Conservation (phyloP, 2,888 invertebrate genomes). For the Aphelenchoides bicaudatus region DNA sequence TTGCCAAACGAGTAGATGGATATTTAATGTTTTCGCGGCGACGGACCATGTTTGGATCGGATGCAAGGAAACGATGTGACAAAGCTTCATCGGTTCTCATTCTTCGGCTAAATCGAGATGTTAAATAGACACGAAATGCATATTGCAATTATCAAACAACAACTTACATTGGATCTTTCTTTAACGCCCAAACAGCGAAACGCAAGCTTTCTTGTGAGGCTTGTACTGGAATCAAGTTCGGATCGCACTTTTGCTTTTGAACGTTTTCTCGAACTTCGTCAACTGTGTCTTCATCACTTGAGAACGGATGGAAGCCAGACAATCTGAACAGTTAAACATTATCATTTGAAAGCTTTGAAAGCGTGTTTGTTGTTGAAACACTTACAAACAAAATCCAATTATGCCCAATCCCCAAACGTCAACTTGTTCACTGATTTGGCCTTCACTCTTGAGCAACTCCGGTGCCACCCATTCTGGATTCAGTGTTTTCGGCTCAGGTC, state of each 20-base stretch:
- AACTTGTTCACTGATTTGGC: conserved; percentile 77
- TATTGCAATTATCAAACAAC: conserved; percentile 3
- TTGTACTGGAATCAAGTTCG: conserved; percentile 88
- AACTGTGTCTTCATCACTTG: conserved; percentile 67
- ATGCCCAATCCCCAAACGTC: conserved; percentile 95
- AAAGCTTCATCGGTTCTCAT: conserved; percentile 88
- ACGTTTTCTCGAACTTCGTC: conserved; percentile 85
- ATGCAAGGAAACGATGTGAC: conserved; percentile 90
- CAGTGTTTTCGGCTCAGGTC: conserved; percentile 31
- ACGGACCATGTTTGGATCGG: conserved; percentile 85
- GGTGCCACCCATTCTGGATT: conserved; percentile 57
- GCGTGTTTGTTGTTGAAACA: conserved; percentile 28
- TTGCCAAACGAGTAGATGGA: conserved; percentile 39
- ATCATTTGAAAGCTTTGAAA: neutral
- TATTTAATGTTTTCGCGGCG: conserved; percentile 71
- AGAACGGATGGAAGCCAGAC: conserved; percentile 89
- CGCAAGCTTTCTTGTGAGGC: conserved; percentile 85
- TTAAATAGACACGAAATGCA: neutral
- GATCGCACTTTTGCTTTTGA: conserved; percentile 73
- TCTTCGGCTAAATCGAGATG: conserved; percentile 71
- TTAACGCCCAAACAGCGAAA: conserved; percentile 91
- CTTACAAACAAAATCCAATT: conserved; percentile 77
- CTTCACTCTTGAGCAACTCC: conserved; percentile 64
- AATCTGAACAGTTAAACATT: conserved; percentile 63
- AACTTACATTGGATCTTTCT: conserved; percentile 80